phyloP scores from a whole-genome alignment of 1,140 invertebrate species.

The Cheumatopsyche charites region DNA sequence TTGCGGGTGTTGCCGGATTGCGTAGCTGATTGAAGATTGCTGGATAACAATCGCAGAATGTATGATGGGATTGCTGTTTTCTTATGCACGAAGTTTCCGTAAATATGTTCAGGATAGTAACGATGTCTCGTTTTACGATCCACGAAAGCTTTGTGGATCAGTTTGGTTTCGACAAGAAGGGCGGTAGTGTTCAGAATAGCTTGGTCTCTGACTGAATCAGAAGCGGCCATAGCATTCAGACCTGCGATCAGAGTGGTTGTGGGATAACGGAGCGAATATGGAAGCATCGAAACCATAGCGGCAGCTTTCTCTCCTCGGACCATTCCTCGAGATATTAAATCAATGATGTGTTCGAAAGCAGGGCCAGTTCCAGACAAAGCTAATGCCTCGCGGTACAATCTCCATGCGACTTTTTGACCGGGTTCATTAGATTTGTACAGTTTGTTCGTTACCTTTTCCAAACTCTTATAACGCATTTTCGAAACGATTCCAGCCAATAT shows the following conservation, averaged over 20 bases:
- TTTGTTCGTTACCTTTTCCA: conserved; percentile 55
- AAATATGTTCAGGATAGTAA: conserved; percentile 68
- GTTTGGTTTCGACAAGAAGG: conserved; percentile 63
- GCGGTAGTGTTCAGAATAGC: conserved; percentile 60
- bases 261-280: conserved; percentile 63
- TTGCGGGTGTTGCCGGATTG: conserved; percentile 59
- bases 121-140: conserved; percentile 62
- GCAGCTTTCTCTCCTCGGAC: conserved; percentile 64
- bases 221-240: conserved; percentile 63
- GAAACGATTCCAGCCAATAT: conserved; percentile 64
- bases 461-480: conserved; percentile 65
- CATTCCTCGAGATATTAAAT: conserved; percentile 65
- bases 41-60: conserved; percentile 65
- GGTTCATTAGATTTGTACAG: conserved; percentile 14
- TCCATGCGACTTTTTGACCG: conserved; percentile 55
- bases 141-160: conserved; percentile 65
- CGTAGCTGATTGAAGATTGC: conserved; percentile 62
- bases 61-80: conserved; percentile 61
- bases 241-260: conserved; percentile 66
- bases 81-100: conserved; percentile 59
- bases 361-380: conserved; percentile 70
- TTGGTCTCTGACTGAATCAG: conserved; percentile 59
- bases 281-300: conserved; percentile 60
- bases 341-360: conserved; percentile 65
- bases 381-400: conserved; percentile 67